Evolutionary conservation across 1,140 invertebrate species (phyloP).

Genomic region (Antheraea mylitta): DNA sequence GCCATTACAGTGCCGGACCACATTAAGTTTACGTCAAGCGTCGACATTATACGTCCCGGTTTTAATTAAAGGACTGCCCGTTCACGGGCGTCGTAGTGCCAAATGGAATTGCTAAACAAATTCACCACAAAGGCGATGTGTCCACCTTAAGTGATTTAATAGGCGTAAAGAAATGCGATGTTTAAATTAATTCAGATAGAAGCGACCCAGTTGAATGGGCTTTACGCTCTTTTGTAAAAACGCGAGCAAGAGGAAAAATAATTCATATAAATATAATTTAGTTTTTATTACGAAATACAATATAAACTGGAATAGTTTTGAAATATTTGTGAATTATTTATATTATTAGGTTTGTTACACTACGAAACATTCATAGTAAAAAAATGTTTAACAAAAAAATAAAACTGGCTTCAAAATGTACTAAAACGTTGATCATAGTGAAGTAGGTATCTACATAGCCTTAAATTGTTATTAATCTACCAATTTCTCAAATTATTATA

Average conservation of each 20-base stretch:
- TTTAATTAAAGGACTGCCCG: slow-evolving; percentile 78
- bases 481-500: too few species aligned
- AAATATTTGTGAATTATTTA: too few species aligned
- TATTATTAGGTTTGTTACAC: too few species aligned
- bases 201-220: not conserved
- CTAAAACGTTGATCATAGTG: too few species aligned
- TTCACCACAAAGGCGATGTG: slow-evolving; percentile 71
- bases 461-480: too few species aligned
- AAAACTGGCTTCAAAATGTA: too few species aligned
- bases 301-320: too few species aligned
- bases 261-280: not conserved
- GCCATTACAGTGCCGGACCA: slow-evolving; percentile 67
- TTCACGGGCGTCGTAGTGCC: slow-evolving; percentile 47
- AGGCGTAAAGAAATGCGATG: slow-evolving; percentile 73
- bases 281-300: too few species aligned
- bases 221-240: not conserved
- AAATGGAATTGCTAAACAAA: slow-evolving; percentile 77
- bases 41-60: slow-evolving; percentile 65
- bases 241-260: not conserved
- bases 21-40: slow-evolving; percentile 67
- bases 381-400: too few species aligned
- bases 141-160: slow-evolving; percentile 79
- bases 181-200: slow-evolving; percentile 46
- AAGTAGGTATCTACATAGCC: too few species aligned
- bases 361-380: too few species aligned